Conservation (phyloP, 1,140 invertebrate species). For the Cyclargus thomasi region DNA sequence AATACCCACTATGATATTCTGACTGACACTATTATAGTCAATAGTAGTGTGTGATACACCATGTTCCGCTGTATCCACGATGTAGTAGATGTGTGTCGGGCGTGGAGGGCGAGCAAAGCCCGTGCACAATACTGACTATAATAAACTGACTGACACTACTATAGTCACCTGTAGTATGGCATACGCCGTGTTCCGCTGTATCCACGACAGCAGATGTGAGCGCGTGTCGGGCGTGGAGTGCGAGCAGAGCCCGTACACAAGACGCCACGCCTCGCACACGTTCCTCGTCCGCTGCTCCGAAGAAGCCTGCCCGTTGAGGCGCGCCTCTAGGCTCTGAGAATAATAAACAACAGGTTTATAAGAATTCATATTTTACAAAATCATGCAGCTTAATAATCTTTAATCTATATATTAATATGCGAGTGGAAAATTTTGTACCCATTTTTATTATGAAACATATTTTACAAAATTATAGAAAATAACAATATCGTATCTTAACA, state of each 20-base stretch:
- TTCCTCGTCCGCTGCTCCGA: conserved; percentile 38
- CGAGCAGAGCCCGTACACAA: conserved; percentile 49
- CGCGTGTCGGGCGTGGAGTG: conserved; percentile 52
- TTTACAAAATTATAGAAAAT: no score
- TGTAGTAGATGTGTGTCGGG: conserved; percentile 45
- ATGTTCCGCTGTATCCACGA: conserved; percentile 59
- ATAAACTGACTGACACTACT: no score
- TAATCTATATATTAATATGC: no score
- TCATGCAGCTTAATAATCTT: no score
- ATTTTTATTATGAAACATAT: no score
- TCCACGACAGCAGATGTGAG: conserved; percentile 49
- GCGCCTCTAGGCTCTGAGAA: conserved; percentile 44
- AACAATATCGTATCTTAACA: no score
- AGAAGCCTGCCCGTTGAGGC: conserved; percentile 37
- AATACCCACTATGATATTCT: no score
- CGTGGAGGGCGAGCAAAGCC: conserved; percentile 51
- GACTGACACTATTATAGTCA: conserved; percentile 17
- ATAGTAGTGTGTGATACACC: conserved; percentile 47
- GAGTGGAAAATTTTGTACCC: no score
- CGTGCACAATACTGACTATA: conserved; percentile 36
- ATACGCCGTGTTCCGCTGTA: conserved; percentile 53
- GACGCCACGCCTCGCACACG: conserved; percentile 55
- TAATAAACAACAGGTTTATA: background rate
- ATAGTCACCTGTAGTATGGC: conserved; percentile 48
- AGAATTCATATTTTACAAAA: background rate